These are phyloP conservation scores for Caenorhabditis uteleia DNA, from an alignment of 2,888 invertebrate species.

Conservation along the genomic window DNA sequence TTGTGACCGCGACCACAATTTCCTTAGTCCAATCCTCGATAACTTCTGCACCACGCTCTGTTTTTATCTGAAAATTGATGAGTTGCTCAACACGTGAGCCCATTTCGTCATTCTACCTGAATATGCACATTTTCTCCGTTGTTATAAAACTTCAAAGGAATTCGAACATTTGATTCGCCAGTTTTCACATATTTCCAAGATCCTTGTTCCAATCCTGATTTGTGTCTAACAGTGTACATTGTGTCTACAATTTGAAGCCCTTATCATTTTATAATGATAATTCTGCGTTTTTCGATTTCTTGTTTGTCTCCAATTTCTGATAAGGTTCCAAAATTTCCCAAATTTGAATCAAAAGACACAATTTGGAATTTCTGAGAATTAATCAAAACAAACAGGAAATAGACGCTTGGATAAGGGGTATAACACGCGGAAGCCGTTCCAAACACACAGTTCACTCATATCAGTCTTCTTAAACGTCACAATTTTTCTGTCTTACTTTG, in stretches of 20 bases:
- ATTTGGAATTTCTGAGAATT: too few species aligned
- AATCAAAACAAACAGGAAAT: too few species aligned
- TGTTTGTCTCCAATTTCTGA: neutral
- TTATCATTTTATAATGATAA: neutral
- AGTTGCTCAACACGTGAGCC: neutral
- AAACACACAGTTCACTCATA: too few species aligned
- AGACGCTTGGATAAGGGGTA: too few species aligned
- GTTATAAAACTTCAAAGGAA: slow-evolving; percentile 43
- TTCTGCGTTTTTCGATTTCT: neutral
- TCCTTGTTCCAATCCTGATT: slow-evolving; percentile 17
- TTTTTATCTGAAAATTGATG: slow-evolving; percentile 50
- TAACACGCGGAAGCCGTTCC: too few species aligned
- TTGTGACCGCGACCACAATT: slow-evolving; percentile 49
- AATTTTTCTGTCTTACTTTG: too few species aligned
- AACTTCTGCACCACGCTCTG: slow-evolving; percentile 46
- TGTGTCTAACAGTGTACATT: slow-evolving; percentile 47
- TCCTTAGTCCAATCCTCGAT: slow-evolving; percentile 60
- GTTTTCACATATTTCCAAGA: slow-evolving; percentile 55
- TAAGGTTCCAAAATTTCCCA: neutral
- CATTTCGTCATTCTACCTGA: slow-evolving; percentile 32
- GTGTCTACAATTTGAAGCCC: slow-evolving; percentile 32
- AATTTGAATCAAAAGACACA: neutral
- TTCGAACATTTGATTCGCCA: slow-evolving; percentile 41
- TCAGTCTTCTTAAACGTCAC: too few species aligned
- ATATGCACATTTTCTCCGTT: slow-evolving; percentile 54